Conservation (phyloP, 1,140 invertebrate species). For the Sycophaga agraensis region DNA sequence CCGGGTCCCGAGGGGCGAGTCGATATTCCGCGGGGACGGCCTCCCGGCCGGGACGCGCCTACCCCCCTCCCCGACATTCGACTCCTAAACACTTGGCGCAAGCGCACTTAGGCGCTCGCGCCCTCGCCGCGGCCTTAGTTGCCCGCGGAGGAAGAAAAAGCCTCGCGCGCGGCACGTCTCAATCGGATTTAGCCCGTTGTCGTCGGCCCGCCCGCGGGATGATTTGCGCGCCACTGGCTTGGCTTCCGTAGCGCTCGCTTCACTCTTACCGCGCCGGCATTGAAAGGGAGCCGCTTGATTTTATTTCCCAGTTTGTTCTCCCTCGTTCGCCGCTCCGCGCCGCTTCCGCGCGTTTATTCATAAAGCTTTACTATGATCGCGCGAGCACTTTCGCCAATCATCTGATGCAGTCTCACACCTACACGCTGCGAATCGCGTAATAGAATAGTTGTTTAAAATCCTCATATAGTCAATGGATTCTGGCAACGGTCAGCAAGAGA, state of each 20-base stretch:
- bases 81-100: slow-evolving; percentile 52
- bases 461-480: no score
- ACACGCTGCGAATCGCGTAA: no score
- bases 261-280: no score
- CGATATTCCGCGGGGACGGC: slow-evolving; percentile 55
- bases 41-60: slow-evolving; percentile 28
- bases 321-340: no score
- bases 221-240: neutral
- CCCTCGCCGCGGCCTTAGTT: slow-evolving; percentile 37
- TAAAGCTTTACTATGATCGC: no score
- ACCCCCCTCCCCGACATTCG: slow-evolving; percentile 39
- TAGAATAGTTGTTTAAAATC: no score
- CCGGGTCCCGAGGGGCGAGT: slow-evolving; percentile 57
- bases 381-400: no score
- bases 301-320: no score
- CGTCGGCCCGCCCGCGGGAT: neutral
- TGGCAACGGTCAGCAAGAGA: no score
- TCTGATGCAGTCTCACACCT: neutral
- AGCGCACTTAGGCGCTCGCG: slow-evolving; percentile 51
- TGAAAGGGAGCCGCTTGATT: no score
- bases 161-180: slow-evolving; percentile 1
- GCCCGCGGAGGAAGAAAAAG: slow-evolving; percentile 6
- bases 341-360: no score
- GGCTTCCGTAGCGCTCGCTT: neutral
- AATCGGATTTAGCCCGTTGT: slow-evolving; percentile 17